Evolutionary conservation across 1,140 invertebrate species (phyloP).

Genomic region (Oncopodura yosiiana): DNA sequence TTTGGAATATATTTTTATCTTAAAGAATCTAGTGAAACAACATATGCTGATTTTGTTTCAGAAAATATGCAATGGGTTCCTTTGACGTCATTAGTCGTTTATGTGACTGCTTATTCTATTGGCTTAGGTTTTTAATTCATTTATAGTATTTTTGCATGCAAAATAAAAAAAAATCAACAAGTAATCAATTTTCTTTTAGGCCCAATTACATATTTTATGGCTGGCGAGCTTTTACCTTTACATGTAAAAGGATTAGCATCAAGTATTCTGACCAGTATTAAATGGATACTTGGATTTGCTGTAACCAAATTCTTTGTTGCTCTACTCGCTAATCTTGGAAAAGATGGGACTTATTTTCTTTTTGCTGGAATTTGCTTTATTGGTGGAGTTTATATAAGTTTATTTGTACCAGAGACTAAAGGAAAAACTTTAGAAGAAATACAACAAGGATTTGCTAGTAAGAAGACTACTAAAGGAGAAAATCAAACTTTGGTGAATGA

Average conservation of each 20-base stretch:
- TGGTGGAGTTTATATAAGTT: slow-evolving; percentile 47
- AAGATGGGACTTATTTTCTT: slow-evolving; percentile 47
- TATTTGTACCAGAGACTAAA: slow-evolving; percentile 62
- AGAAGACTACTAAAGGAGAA: too few species aligned
- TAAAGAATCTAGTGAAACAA: not conserved
- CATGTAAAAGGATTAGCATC: slow-evolving; percentile 41
- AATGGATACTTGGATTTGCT: slow-evolving; percentile 46
- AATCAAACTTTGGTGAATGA: too few species aligned
- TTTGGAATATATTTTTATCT: slow-evolving; percentile 43
- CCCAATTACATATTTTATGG: slow-evolving; percentile 40
- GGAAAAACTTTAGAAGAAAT: slow-evolving; percentile 59
- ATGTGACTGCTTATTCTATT: slow-evolving; percentile 43
- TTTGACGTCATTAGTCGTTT: slow-evolving; percentile 42
- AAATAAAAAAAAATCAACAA: not conserved
- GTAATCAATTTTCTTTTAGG: not conserved
- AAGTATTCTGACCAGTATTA: slow-evolving; percentile 41
- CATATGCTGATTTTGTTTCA: not conserved
- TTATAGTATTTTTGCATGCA: slow-evolving; percentile 5
- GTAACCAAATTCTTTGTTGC: slow-evolving; percentile 45
- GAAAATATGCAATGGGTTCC: slow-evolving; percentile 39
- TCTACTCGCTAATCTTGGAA: slow-evolving; percentile 41
- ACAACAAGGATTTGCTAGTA: slow-evolving; percentile 35
- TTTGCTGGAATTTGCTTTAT: slow-evolving; percentile 47
- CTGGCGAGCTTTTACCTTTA: slow-evolving; percentile 44
- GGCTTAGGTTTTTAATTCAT: slow-evolving; percentile 46